Evolutionary conservation across 2,113 vertebrate species (phyloP), one percentile per base, ranked within the genome.

Genomic region (Chamaetylas fuelleborni): DNA sequence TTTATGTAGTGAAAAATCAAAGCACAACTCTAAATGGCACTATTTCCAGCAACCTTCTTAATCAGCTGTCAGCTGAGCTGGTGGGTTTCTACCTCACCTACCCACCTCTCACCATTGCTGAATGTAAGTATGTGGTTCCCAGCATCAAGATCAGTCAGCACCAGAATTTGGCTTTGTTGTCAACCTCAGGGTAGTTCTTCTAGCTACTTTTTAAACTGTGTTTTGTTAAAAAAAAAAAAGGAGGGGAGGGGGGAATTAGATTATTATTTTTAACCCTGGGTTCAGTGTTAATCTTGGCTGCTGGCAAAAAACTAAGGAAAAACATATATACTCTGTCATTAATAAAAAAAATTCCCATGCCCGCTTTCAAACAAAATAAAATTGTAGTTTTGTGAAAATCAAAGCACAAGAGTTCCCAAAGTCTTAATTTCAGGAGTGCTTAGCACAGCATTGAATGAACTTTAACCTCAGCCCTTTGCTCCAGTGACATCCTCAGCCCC

Each of bases 31-130:
- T 99, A 92, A 99, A 99, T 26, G 99, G 99, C 88, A 99, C 99
- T 0, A 92, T 97, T 60, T 98, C 99, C 97, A 99, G 99, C 98
- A 99, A 98, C 96, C 98, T 99, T 62, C 99, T 99, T 71, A 98
- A 98, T 96, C 98, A 98, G 96, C 98, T 99, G 93, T 99, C 99
- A 4, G 99, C 99, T n/a, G 99, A 99, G 97, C 97, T 99, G 95
- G 99, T 99, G 94, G 99, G 99, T 81, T 99, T 99, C 98, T 99
- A 99, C 98, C 98, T 99, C 89, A 99, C 99, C 97, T 99, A 99
- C 96, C 99, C 99, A 0, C 99, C 99, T 11, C 98, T 99, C 94
- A 98, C 99, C 94, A 99, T 99, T 38, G 99, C 99, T 22, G 99
- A 99, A 97, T 99, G 99, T 99, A 98, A 99, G 99, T 98, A 96